Percentiles rank a stretch among this genome's conserved stretches.
phyloP scores from a whole-genome alignment of 2,888 invertebrate species.

The Synergus laeviventris region DNA sequence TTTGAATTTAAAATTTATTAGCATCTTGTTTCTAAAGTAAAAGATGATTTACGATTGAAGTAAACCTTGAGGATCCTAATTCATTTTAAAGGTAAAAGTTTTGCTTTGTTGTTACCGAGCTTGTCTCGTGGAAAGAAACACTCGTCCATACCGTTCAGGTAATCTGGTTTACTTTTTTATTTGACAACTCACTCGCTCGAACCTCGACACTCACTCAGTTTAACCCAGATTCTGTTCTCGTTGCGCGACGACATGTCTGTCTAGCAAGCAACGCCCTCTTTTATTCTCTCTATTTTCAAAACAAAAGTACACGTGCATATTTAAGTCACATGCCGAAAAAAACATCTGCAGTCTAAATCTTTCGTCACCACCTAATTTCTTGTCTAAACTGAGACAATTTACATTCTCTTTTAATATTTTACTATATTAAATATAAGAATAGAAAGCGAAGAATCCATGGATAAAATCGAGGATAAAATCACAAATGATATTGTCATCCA shows the following conservation, averaged over 20 bases:
- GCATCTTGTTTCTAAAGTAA: background rate
- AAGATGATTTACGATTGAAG: background rate
- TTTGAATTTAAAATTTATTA: too few species aligned
- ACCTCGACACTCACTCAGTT: constrained; percentile 13
- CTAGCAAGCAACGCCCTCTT: background rate
- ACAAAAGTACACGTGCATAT: background rate
- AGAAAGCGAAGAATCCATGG: background rate
- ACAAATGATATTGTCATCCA: background rate
- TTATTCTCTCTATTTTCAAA: background rate
- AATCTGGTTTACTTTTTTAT: constrained; percentile 35
- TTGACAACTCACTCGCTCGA: constrained; percentile 12
- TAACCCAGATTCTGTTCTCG: constrained; percentile 45
- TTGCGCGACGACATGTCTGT: constrained; percentile 11
- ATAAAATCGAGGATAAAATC: background rate
- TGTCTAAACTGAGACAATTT: background rate
- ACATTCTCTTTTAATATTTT: background rate
- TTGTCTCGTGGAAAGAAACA: background rate
- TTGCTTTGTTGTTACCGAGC: background rate
- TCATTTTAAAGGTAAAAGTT: constrained; percentile 25
- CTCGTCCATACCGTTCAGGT: constrained; percentile 2
- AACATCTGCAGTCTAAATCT: background rate
- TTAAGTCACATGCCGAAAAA: background rate
- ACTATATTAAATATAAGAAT: background rate
- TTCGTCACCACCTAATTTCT: background rate
- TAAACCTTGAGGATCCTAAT: constrained; percentile 20